Conservation (phyloP, 2,113 vertebrate species). For the Brienomyrus brachyistius region DNA sequence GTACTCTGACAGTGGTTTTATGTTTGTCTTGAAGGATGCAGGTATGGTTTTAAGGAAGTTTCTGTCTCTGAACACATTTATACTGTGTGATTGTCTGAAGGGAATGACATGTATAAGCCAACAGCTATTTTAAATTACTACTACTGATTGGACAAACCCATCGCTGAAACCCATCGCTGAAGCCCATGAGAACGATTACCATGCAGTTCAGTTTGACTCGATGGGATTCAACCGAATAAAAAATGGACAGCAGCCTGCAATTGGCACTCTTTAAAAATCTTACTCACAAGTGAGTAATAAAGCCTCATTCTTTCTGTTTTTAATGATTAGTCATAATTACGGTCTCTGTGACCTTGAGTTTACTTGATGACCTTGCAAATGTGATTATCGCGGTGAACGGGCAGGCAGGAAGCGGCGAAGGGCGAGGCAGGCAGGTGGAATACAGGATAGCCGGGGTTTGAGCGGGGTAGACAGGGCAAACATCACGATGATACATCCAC, state of each 20-base stretch:
- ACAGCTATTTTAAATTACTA: neutral
- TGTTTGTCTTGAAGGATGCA: neutral
- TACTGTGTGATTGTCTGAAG: neutral
- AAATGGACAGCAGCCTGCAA: neutral
- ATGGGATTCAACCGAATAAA: neutral
- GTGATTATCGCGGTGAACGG: too few relatives aligned
- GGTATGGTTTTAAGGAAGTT: neutral
- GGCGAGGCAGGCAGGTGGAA: too few relatives aligned
- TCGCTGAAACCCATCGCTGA: neutral
- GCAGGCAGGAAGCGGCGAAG: too few relatives aligned
- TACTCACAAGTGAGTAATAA: neutral
- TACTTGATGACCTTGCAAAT: neutral
- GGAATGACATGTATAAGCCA: neutral
- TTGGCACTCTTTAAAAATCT: neutral
- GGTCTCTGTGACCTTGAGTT: neutral
- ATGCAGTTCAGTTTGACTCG: neutral
- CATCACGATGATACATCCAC: too few relatives aligned
- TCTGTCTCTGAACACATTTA: neutral
- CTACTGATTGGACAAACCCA: neutral
- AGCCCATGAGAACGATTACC: neutral
- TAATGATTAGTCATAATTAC: neutral
- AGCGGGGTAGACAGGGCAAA: too few relatives aligned
- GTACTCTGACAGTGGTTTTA: neutral
- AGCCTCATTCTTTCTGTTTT: neutral
- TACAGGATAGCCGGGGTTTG: too few relatives aligned